Evolutionary conservation across 2,888 invertebrate genomes (phyloP).

Genomic region (Drosophila multiciliata): DNA sequence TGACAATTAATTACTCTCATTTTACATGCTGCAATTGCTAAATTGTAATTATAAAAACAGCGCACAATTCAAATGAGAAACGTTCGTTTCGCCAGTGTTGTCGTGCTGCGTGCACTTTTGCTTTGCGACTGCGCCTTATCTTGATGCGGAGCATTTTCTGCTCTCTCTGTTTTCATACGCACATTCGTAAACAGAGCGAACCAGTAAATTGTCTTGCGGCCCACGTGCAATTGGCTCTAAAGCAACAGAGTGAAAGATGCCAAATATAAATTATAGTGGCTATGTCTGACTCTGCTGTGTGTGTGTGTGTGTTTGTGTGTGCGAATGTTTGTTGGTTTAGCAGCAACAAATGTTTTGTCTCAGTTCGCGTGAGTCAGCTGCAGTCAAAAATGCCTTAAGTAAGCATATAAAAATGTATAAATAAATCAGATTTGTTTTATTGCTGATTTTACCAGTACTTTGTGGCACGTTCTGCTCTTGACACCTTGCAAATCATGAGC

Average conservation of each 20-base stretch:
- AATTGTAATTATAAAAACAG: neutral
- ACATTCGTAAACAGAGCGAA: slow-evolving; percentile 70
- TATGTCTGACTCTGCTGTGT: neutral
- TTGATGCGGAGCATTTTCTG: slow-evolving; percentile 18
- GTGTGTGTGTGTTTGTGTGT: slow-evolving; percentile 2
- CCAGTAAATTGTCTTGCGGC: slow-evolving; percentile 12
- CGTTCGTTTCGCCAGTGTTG: slow-evolving; percentile 61
- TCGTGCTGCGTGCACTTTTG: slow-evolving; percentile 49
- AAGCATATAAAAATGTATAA: slow-evolving; percentile 32
- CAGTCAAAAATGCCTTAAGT: slow-evolving; percentile 67
- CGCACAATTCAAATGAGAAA: slow-evolving; percentile 3
- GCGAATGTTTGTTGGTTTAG: slow-evolving; percentile 30
- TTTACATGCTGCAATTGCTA: neutral
- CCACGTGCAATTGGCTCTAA: slow-evolving; percentile 61
- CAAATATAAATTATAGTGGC: neutral
- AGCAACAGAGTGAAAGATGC: neutral
- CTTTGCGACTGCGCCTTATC: slow-evolving; percentile 66
- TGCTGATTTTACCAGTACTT: slow-evolving; percentile 18
- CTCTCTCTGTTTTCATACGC: slow-evolving; percentile 74
- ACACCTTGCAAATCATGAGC: neutral
- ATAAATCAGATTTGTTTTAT: neutral
- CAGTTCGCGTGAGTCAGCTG: slow-evolving; percentile 53
- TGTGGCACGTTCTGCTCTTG: neutral
- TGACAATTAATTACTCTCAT: neutral
- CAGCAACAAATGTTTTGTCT: slow-evolving; percentile 67